phyloP scores from a whole-genome alignment of 2,797 vertebrate genomes.

The Mico argentatus region DNA sequence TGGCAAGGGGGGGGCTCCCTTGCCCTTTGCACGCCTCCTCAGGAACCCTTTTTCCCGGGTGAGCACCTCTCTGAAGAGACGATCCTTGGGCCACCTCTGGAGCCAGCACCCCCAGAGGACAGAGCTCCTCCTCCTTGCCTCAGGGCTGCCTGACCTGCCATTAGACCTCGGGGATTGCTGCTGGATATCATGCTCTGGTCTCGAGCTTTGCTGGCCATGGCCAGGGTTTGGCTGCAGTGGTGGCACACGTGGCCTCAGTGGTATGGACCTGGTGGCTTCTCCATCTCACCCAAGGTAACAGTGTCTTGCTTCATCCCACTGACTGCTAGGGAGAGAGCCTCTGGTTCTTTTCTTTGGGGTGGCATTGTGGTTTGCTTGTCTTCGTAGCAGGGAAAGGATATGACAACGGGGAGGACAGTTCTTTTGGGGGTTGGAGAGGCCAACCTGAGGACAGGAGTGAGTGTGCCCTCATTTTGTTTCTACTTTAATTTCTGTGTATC shows the following conservation, averaged over 20 bases:
- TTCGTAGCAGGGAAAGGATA: background rate
- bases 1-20: background rate
- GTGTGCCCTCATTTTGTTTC: background rate
- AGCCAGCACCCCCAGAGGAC: background rate
- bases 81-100: background rate
- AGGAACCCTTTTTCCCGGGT: background rate
- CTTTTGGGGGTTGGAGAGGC: background rate
- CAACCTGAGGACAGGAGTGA: background rate
- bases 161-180: background rate
- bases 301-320: accelerated
- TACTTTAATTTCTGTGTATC: background rate
- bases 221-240: background rate
- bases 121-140: background rate
- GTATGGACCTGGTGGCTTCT: no score
- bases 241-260: background rate
- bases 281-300: background rate
- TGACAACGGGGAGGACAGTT: background rate
- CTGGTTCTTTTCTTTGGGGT: background rate
- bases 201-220: background rate
- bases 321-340: background rate
- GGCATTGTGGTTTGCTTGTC: background rate
- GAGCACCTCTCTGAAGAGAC: background rate
- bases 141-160: conserved; percentile 11
- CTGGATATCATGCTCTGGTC: accelerated
- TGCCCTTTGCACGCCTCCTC: background rate